phyloP scores from a whole-genome alignment of 2,888 invertebrate species.

The Pollenia angustigena region DNA sequence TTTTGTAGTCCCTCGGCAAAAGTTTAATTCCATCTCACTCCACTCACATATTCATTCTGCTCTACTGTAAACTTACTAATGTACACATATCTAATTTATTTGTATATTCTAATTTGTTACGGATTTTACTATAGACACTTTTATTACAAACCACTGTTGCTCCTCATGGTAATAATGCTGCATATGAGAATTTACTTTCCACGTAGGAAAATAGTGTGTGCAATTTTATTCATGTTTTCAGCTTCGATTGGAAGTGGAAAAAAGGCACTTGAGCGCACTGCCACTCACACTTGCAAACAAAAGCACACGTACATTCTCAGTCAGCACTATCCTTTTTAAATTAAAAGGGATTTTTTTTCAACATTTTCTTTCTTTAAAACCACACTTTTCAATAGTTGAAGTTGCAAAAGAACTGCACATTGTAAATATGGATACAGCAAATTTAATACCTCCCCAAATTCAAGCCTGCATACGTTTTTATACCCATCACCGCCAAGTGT shows the following conservation, averaged over 20 bases:
- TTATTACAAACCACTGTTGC: background rate
- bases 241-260: slow-evolving; percentile 49
- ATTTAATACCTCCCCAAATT: slow-evolving; percentile 65
- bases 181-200: slow-evolving; percentile 44
- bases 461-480: slow-evolving; percentile 29
- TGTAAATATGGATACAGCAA: slow-evolving; percentile 59
- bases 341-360: slow-evolving; percentile 52
- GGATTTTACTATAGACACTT: background rate
- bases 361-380: slow-evolving; percentile 26
- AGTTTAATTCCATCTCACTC: no score
- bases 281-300: background rate
- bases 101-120: background rate
- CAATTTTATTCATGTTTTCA: slow-evolving; percentile 40
- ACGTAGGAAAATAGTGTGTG: slow-evolving; percentile 14
- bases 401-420: slow-evolving; percentile 9
- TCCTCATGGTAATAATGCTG: background rate
- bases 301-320: background rate
- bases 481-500: no score
- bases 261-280: slow-evolving; percentile 43
- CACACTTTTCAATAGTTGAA: slow-evolving; percentile 31
- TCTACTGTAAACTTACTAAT: no score
- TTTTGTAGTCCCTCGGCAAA: no score
- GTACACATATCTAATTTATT: no score
- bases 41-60: no score
- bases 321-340: slow-evolving; percentile 55